Evolutionary conservation across 2,113 vertebrate genomes (phyloP).

Genomic region (Silurus glanis): DNA sequence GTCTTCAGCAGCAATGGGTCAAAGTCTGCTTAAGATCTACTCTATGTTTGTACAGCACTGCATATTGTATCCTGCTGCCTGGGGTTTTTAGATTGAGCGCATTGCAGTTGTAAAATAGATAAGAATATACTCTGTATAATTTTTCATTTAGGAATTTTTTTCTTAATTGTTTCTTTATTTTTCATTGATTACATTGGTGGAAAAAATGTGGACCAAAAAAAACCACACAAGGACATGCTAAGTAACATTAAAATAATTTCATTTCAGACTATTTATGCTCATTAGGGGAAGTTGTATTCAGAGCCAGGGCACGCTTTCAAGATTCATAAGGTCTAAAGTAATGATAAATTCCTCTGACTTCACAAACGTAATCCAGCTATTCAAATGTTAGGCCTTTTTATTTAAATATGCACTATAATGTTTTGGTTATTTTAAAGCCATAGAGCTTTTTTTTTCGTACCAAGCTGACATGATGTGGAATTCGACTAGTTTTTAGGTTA

Average conservation of each 20-base stretch:
- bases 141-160: background rate
- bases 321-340: no score
- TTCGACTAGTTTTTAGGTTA: background rate
- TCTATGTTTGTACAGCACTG: background rate
- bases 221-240: background rate
- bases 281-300: background rate
- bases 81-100: background rate
- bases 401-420: background rate
- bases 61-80: background rate
- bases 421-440: background rate
- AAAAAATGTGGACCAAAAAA: background rate
- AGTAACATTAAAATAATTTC: background rate
- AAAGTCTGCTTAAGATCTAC: conserved; percentile 33
- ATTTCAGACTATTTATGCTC: background rate
- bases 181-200: background rate
- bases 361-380: background rate
- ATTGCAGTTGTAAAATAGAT: background rate
- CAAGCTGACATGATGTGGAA: background rate
- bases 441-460: background rate
- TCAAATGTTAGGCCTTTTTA: background rate
- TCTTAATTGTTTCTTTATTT: background rate
- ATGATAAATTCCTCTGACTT: background rate
- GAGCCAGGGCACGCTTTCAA: background rate
- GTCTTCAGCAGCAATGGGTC: background rate
- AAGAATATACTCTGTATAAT: background rate